Conservation (phyloP, 2,113 vertebrate genomes). For the Leptobrachium leishanense region DNA sequence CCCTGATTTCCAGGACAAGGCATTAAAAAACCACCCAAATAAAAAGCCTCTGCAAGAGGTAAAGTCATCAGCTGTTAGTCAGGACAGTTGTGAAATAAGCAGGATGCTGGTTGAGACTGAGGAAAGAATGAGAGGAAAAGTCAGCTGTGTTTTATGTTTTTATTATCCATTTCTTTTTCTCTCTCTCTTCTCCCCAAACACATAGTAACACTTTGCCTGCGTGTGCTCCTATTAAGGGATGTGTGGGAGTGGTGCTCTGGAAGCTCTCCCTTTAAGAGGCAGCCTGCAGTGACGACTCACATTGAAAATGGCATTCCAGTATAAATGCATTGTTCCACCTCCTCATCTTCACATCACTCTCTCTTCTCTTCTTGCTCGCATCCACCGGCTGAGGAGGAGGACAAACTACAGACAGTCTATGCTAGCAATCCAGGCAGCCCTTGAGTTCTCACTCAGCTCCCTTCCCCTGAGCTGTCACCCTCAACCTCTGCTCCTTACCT, state of each 20-base stretch:
- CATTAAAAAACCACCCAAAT: constrained; percentile 3
- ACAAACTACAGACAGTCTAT: constrained; percentile 7
- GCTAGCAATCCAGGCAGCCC: background rate
- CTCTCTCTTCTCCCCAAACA: constrained; percentile 3
- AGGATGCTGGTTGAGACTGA: background rate
- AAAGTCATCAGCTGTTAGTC: constrained; percentile 38
- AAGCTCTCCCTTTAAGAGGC: constrained; percentile 80
- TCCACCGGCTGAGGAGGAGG: constrained; percentile 64
- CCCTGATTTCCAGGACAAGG: constrained; percentile 27
- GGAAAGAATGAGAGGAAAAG: constrained; percentile 21
- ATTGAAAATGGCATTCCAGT: constrained; percentile 81
- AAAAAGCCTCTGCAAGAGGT: background rate
- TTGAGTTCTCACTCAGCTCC: background rate
- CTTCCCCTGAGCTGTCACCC: background rate
- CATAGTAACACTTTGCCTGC: constrained; percentile 57
- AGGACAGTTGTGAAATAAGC: constrained; percentile 44
- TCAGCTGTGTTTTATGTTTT: background rate
- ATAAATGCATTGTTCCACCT: constrained; percentile 86
- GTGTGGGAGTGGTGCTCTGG: constrained; percentile 71
- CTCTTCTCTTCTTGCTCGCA: constrained; percentile 68
- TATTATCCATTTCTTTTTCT: background rate
- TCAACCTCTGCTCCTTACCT: background rate
- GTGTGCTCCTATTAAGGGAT: constrained; percentile 26
- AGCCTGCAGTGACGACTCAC: constrained; percentile 77
- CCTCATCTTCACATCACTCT: constrained; percentile 78